Base-by-base conservation (phyloP, 2,888 invertebrate species). In the Xestia sexstrigata region DNA sequence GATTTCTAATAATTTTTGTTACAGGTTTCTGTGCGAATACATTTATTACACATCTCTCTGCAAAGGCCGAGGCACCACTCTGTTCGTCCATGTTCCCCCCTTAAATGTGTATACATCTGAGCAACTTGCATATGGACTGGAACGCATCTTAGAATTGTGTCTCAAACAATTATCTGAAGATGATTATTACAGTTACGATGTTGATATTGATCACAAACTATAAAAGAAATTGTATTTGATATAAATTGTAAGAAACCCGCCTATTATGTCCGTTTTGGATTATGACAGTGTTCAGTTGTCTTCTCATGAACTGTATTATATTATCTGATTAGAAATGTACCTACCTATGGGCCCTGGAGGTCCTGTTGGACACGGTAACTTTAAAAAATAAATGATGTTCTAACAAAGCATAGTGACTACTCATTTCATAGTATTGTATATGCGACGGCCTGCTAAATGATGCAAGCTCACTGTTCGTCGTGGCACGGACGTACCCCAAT, bases 131-230 rank as follows among this genome's bases (percentile, higher is more conserved):
- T 42, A 11, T 30, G 75, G 75, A 15, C 39, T 75, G 42, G 49
- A 76, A 49, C 76, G 76, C 15, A 75, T 75, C 62, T 62, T 75
- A 26, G 15, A n/a, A 15, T 62, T 76, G n/a, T 62, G 76, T 62
- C 76, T 75, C n/a, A 1, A 62, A n/a, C 39, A 75, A 26, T 23
- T 74, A 30, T 30, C 30, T 17, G 20, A 8, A 0, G 30, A 30
- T 30, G 30, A 60, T 60, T 20, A 30, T 60, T 26, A 58, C 58
- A 17, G 26, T 26, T 58, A 58, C 58, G 58, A 58, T 26, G 7
- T 15, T 58, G 58, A 58, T 26, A 58, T 15, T 58, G 26, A 58
- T 58, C 7, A 7, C 15, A 58, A 58, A 58, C 26, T 58, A 5
- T n/a, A 13, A 9, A 52, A 52, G 23, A 9, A 23, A 52, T 52